A percentile compares a stretch with the other conserved stretches of the same genome.
Conservation (phyloP, 2,113 vertebrate species). For the Neoarius graeffei region DNA sequence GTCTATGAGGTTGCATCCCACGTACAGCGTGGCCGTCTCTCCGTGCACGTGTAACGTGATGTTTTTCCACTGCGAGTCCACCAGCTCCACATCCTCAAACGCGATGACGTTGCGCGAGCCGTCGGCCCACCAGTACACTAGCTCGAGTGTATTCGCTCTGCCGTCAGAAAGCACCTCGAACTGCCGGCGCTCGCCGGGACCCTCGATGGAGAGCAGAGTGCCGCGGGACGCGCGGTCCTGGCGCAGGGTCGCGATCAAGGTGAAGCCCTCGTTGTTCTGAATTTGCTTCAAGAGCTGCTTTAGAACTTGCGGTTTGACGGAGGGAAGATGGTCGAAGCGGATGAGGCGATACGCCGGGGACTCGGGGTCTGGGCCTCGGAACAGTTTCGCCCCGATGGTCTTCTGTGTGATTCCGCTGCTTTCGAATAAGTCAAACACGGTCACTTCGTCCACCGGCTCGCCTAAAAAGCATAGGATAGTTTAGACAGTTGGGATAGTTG, state of each 20-base stretch:
- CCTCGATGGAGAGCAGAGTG: constrained; percentile 79
- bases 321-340: constrained; percentile 81
- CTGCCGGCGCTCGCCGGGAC: constrained; percentile 76
- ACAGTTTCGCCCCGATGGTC: constrained; percentile 81
- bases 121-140: constrained; percentile 79
- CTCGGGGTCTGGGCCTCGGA: constrained; percentile 75
- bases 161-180: constrained; percentile 85
- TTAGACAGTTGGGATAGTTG: not conserved
- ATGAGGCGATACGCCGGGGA: constrained; percentile 79
- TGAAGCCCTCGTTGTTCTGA: constrained; percentile 79
- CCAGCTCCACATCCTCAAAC: constrained; percentile 84
- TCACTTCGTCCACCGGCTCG: constrained; percentile 71
- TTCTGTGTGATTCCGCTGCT: constrained; percentile 83
- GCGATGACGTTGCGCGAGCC: constrained; percentile 74
- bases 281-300: constrained; percentile 67
- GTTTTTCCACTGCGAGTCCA: constrained; percentile 85
- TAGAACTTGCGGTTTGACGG: constrained; percentile 67
- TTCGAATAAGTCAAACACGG: constrained; percentile 78
- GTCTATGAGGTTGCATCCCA: constrained; percentile 83
- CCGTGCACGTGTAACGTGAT: constrained; percentile 79
- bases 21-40: constrained; percentile 79
- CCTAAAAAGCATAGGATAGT: constrained; percentile 60
- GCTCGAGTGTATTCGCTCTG: constrained; percentile 81
- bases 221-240: constrained; percentile 82
- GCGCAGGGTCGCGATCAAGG: constrained; percentile 77